Percentiles rank a stretch among this genome's conserved stretches.
phyloP scores from a whole-genome alignment of 2,113 vertebrate genomes.

The Rallus limicola region DNA sequence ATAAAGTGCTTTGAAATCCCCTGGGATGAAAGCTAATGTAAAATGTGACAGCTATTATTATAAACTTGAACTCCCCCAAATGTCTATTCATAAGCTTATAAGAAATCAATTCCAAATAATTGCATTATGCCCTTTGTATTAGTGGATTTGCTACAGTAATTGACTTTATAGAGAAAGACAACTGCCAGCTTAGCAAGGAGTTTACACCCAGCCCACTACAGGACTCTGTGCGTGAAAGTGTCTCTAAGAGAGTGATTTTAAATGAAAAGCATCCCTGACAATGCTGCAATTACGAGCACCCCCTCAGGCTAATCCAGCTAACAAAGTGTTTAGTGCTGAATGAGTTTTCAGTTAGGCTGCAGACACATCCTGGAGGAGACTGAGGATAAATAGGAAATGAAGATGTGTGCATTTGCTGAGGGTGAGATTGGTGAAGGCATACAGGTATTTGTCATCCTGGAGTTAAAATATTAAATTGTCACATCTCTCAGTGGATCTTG shows the following conservation, averaged over 20 bases:
- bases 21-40: background rate
- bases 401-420: background rate
- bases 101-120: constrained; percentile 52
- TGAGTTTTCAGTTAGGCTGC: background rate
- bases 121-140: constrained; percentile 21
- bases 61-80: constrained; percentile 19
- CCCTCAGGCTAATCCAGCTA: background rate
- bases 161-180: constrained; percentile 15
- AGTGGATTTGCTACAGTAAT: constrained; percentile 42
- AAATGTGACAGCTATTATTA: constrained; percentile 17
- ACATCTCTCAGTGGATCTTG: background rate
- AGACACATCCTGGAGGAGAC: background rate
- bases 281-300: background rate
- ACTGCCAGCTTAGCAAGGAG: background rate
- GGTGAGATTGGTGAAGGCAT: background rate
- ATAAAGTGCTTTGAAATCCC: background rate
- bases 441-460: background rate
- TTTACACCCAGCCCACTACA: background rate
- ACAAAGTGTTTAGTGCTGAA: background rate
- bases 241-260: background rate
- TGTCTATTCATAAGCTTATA: constrained; percentile 35
- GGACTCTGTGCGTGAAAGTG: background rate
- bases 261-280: background rate
- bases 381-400: background rate
- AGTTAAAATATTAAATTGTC: background rate